Base-by-base conservation (phyloP, 1,140 invertebrate species). In the Liolophura sinensis region DNA sequence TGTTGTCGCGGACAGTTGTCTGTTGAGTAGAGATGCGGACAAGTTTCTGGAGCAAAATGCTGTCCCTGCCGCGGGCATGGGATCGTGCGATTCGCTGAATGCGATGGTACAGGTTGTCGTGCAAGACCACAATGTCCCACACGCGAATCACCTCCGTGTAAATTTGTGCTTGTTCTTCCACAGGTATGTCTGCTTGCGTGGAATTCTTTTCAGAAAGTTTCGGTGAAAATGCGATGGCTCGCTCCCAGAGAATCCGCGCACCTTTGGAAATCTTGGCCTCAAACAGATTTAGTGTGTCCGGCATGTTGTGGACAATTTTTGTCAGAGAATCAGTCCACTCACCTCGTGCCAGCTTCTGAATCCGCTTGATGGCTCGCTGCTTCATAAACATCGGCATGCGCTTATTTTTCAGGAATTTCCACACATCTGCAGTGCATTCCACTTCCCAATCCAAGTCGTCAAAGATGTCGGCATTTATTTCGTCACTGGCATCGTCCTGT, bases 371-470 rank as follows among this genome's bases (percentile, higher is more conserved):
- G 24, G 78, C 71, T 15, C 71, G 60, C 20, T 67, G 66, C 62
- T 80, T 81, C 12, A 79, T 47, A 16, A 68, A 63, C 1, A 67
- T 50, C 14, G 68, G 49, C 12, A 81, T 65, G 46, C 73, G 67
- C 58, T 78, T 74, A 49, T 78, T 67, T n/a, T 70, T 59, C 16
- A 79, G 64, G 16, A 70, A 71, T 59, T 73, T 78, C 77, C 76
- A 79, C 14, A 79, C 77, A 40, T 78, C 73, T 46, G 73, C 67
- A 18, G 81, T 82, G 62, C 81, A 82, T 62, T 81, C 79, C 9
- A 82, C 74, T 51, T 82, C 79, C 81, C 81, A 82, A 31, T 75
- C 77, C 49, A 80, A 66, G 62, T 74, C 76, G 46, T 80, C 78
- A 74, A 80, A 78, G 0, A 73, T 65, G 60, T 20, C 22, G 0